Conservation (phyloP, 2,113 vertebrate genomes). For the Zapus hudsonius region DNA sequence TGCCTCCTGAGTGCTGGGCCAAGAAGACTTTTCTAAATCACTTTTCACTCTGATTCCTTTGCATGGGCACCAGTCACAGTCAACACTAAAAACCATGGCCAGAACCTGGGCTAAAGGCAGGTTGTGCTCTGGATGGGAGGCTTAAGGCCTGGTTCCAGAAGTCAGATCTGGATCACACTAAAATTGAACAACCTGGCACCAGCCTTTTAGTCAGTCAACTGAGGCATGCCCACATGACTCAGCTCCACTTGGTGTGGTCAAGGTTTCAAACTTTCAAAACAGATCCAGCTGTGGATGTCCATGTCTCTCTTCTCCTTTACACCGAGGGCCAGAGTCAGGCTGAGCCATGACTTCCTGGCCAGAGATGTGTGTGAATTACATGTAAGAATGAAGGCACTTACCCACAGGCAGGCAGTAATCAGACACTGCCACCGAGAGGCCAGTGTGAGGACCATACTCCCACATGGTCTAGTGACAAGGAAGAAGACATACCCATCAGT, state of each 20-base stretch:
- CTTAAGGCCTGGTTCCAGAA: background rate
- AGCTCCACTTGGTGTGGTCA: background rate
- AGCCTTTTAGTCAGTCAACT: background rate
- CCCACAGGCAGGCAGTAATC: background rate
- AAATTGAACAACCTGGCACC: background rate
- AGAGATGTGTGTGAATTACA: background rate
- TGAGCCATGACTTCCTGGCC: background rate
- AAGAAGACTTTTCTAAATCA: too few relatives aligned
- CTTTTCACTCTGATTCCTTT: too few relatives aligned
- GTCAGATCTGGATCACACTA: background rate
- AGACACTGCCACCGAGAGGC: accelerated
- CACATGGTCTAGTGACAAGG: background rate
- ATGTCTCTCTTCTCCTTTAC: background rate
- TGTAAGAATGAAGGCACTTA: background rate
- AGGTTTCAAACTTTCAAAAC: background rate
- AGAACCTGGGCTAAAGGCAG: background rate
- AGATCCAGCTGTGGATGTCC: background rate
- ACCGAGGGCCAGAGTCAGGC: too few relatives aligned
- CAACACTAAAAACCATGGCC: too few relatives aligned
- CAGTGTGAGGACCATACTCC: background rate
- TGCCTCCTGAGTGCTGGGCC: too few relatives aligned
- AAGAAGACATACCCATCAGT: background rate
- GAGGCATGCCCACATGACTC: background rate
- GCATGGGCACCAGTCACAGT: too few relatives aligned
- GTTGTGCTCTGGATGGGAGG: background rate